Percentiles rank a stretch among this genome's conserved stretches.
Evolutionary conservation across 1,140 invertebrate genomes (phyloP).

Genomic region (Drosophila arawakana): DNA sequence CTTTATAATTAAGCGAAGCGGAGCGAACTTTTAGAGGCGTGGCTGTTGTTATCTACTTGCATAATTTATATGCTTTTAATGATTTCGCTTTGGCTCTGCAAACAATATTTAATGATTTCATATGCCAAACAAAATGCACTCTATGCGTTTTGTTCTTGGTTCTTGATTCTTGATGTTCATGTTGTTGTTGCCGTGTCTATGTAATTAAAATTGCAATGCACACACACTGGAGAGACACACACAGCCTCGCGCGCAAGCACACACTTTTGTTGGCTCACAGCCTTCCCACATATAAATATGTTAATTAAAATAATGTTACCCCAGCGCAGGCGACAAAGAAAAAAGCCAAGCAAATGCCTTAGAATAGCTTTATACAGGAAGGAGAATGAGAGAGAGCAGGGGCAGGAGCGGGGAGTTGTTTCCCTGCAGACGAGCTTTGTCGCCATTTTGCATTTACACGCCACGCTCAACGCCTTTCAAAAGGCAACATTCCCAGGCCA

Average conservation of each 20-base stretch:
- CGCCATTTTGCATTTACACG: constrained; percentile 78
- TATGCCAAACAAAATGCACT: constrained; percentile 60
- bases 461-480: constrained; percentile 79
- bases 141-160: constrained; percentile 24
- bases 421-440: constrained; percentile 76
- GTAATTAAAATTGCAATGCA: constrained; percentile 81
- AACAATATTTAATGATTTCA: constrained; percentile 80
- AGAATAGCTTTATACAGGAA: constrained; percentile 59
- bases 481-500: constrained; percentile 45
- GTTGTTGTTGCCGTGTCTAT: constrained; percentile 48
- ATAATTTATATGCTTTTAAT: constrained; percentile 83
- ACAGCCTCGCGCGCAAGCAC: constrained; percentile 31
- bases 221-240: constrained; percentile 27
- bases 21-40: constrained; percentile 21
- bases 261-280: constrained; percentile 53
- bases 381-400: neutral
- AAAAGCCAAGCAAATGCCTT: constrained; percentile 76
- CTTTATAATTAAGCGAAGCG: constrained; percentile 63
- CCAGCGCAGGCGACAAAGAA: constrained; percentile 55
- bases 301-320: constrained; percentile 83
- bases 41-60: constrained; percentile 34
- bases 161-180: constrained; percentile 1
- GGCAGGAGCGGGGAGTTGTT: neutral
- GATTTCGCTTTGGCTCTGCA: constrained; percentile 64
- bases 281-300: constrained; percentile 69